Conservation (phyloP, 2,888 invertebrate species). For the Cryptophagus acutangulus region DNA sequence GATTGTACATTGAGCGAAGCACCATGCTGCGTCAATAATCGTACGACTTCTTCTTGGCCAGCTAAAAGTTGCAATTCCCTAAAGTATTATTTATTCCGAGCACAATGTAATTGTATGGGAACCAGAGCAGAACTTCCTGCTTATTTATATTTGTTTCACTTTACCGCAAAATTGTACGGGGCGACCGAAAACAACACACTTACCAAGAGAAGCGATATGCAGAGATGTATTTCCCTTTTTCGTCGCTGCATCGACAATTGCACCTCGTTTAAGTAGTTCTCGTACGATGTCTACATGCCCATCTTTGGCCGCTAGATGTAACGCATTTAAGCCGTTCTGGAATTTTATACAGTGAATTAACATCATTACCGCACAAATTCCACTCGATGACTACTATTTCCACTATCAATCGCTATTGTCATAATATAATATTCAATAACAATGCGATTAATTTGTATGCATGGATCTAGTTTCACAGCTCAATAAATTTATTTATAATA, state of each 20-base stretch:
- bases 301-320: constrained; percentile 96
- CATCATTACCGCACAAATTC: too few species aligned
- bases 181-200: too few species aligned
- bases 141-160: background rate
- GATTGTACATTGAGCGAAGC: constrained; percentile 96
- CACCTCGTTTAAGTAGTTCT: constrained; percentile 84
- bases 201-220: constrained; percentile 87
- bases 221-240: constrained; percentile 96
- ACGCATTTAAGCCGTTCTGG: constrained; percentile 94
- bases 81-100: constrained; percentile 7
- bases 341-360: too few species aligned
- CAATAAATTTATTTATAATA: too few species aligned
- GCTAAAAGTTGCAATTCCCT: constrained; percentile 51
- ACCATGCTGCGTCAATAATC: constrained; percentile 82
- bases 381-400: too few species aligned
- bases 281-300: constrained; percentile 91
- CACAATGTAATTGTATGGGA: constrained; percentile 10
- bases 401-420: too few species aligned
- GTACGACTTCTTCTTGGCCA: constrained; percentile 91
- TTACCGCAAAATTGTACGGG: background rate
- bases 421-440: too few species aligned
- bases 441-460: too few species aligned
- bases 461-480: too few species aligned
- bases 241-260: constrained; percentile 91
- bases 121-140: constrained; percentile 26